Conservation (phyloP, 1,140 invertebrate genomes). For the Campoletis sonorensis region DNA sequence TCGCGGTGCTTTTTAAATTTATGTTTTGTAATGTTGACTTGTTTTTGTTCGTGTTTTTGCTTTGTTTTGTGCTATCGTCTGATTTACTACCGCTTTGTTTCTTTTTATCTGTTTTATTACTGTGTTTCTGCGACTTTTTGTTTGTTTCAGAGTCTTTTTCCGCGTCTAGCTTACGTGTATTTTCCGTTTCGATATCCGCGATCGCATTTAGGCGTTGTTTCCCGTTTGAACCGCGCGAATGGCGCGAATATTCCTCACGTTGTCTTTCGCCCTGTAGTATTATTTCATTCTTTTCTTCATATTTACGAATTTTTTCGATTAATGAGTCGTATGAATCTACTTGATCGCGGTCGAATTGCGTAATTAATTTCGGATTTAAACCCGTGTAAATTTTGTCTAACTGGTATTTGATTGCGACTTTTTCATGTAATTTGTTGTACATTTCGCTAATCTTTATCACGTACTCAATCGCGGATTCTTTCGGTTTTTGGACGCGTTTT, state of each 20-base stretch:
- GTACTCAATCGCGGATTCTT: no score
- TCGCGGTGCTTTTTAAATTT: conserved; percentile 9
- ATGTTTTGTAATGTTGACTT: no score
- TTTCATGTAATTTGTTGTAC: background rate
- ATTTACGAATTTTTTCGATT: conserved; percentile 23
- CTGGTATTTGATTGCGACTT: background rate
- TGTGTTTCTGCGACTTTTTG: background rate
- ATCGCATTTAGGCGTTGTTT: background rate
- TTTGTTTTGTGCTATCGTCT: background rate
- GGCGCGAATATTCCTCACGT: background rate
- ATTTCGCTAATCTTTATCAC: conserved; percentile 23
- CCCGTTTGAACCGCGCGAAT: background rate
- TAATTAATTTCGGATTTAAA: background rate
- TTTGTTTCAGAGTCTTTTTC: background rate
- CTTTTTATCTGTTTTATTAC: background rate
- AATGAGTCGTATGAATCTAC: conserved; percentile 30
- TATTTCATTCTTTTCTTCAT: background rate
- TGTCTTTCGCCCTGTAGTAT: background rate
- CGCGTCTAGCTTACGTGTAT: background rate
- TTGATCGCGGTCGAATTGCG: conserved; percentile 2
- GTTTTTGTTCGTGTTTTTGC: no score
- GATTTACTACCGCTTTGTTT: background rate
- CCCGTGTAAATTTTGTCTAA: conserved; percentile 32
- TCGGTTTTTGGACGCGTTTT: no score
- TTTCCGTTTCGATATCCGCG: background rate